These are phyloP conservation scores for Euproctis similis DNA, from an alignment of 2,888 invertebrate species.

Conservation along the genomic window DNA sequence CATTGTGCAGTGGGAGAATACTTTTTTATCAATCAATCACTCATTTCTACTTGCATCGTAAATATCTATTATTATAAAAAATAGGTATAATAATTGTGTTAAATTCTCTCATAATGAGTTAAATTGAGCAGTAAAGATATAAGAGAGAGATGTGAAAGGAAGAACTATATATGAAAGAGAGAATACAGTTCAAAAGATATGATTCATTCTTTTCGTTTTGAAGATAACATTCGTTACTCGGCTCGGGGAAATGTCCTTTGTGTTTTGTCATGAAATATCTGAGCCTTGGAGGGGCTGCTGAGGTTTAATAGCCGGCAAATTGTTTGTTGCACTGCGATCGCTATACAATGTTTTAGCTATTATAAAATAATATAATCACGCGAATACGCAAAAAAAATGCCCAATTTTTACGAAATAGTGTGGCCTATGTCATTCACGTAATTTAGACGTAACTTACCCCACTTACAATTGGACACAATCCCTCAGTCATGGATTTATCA, in stretches of 20 bases:
- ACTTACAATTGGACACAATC: too few species aligned
- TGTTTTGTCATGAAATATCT: neutral
- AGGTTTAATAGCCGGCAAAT: neutral
- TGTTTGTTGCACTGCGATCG: neutral
- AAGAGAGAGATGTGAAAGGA: neutral
- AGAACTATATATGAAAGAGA: too few species aligned
- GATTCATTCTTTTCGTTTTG: constrained; percentile 1
- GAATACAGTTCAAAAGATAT: neutral
- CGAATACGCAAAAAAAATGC: neutral
- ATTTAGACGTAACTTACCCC: too few species aligned
- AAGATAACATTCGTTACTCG: neutral
- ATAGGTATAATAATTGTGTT: neutral
- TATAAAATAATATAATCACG: too few species aligned
- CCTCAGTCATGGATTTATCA: too few species aligned
- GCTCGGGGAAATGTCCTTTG: neutral
- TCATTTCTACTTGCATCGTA: too few species aligned
- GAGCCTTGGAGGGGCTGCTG: neutral
- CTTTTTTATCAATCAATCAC: too few species aligned
- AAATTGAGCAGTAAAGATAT: neutral
- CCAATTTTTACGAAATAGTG: too few species aligned
- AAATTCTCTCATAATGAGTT: neutral
- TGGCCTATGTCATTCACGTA: too few species aligned
- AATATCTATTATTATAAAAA: too few species aligned
- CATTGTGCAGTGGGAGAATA: too few species aligned
- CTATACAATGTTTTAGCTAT: neutral